Evolutionary conservation across 2,113 vertebrate genomes (phyloP).

Genomic region (Calonectris borealis): DNA sequence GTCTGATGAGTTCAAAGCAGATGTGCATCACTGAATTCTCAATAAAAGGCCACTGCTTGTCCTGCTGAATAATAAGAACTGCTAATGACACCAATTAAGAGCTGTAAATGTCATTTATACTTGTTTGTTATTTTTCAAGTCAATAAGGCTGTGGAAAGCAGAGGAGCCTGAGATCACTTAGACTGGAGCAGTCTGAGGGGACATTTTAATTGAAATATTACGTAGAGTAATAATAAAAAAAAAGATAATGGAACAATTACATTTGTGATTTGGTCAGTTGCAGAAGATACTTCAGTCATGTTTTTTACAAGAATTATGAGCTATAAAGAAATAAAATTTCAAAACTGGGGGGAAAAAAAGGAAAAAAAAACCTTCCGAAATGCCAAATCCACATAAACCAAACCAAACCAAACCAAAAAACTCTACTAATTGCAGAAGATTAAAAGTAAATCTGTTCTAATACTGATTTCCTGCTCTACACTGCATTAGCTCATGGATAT

Average conservation of each 20-base stretch:
- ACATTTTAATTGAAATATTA: constrained; percentile 64
- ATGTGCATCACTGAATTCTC: constrained; percentile 74
- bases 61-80: constrained; percentile 77
- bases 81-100: constrained; percentile 79
- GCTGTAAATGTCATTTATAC: constrained; percentile 76
- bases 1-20: constrained; percentile 74
- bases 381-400: not conserved
- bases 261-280: constrained; percentile 8
- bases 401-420: not conserved
- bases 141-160: constrained; percentile 67
- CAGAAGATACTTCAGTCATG: not conserved
- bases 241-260: not conserved
- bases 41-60: constrained; percentile 77
- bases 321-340: not conserved
- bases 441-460: not conserved
- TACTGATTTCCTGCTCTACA: not conserved
- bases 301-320: not conserved
- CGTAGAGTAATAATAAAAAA: constrained; percentile 7
- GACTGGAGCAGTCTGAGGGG: constrained; percentile 28
- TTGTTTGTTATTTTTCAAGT: constrained; percentile 81
- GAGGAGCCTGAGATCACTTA: constrained; percentile 55
- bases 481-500: not conserved
- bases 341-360: accelerated
- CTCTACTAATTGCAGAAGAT: not conserved
- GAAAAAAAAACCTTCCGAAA: not conserved